Conservation (phyloP, 2,797 vertebrate genomes). For the Odontamblyopus lacepedii region DNA sequence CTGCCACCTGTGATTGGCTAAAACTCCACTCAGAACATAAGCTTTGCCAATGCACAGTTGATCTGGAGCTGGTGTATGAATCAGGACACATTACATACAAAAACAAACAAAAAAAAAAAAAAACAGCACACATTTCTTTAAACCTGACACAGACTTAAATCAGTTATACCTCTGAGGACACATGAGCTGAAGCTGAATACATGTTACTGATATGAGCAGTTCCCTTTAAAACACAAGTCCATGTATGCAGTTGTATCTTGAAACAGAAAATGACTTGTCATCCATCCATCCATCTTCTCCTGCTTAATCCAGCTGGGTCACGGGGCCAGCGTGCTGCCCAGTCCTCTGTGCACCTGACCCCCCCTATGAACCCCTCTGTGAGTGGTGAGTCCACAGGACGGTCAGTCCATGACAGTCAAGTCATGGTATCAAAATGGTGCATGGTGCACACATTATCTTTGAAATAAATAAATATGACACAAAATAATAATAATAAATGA, state of each 20-base stretch:
- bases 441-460: constrained; percentile 35
- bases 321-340: too few relatives aligned
- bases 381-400: too few relatives aligned
- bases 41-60: too few relatives aligned
- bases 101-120: background rate
- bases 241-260: background rate
- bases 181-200: constrained; percentile 67
- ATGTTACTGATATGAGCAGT: constrained; percentile 15
- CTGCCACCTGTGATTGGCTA: too few relatives aligned
- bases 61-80: background rate
- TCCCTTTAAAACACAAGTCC: constrained; percentile 19
- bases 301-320: too few relatives aligned
- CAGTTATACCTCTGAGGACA: constrained; percentile 69
- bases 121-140: background rate
- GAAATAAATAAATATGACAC: constrained; percentile 15
- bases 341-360: too few relatives aligned
- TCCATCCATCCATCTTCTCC: too few relatives aligned
- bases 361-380: too few relatives aligned
- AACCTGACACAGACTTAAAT: constrained; percentile 6
- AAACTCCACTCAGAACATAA: too few relatives aligned
- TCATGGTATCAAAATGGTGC: constrained; percentile 13
- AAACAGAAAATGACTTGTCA: constrained; percentile 14
- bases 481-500: background rate
- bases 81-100: constrained; percentile 27
- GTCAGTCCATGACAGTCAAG: background rate